Conservation (phyloP, 2,888 invertebrate genomes). For the Hartigia nigra region DNA sequence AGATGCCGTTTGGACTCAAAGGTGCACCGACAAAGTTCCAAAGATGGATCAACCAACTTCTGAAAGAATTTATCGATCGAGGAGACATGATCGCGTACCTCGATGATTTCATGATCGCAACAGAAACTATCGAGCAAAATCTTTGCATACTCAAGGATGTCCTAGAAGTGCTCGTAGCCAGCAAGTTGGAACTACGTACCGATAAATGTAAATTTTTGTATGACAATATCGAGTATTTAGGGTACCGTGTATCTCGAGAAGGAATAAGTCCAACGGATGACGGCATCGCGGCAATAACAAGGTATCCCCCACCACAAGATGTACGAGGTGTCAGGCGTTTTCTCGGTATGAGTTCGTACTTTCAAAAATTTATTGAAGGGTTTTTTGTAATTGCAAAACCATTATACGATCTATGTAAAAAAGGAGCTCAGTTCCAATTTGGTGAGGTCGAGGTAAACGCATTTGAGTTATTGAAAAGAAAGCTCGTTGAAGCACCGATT, state of each 20-base stretch:
- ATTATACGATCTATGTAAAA: conserved; percentile 36
- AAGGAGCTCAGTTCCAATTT: conserved; percentile 37
- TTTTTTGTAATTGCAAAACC: conserved; percentile 3
- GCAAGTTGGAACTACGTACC: conserved; percentile 22
- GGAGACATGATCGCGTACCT: conserved; percentile 19
- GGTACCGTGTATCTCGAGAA: conserved; percentile 26
- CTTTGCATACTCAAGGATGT: conserved; percentile 18
- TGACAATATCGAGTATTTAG: conserved; percentile 31
- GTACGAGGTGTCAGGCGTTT: conserved; percentile 36
- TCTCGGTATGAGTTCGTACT: conserved; percentile 39
- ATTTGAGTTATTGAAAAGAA: conserved; percentile 32
- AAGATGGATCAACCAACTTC: conserved; percentile 20
- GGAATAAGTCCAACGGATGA: conserved; percentile 30
- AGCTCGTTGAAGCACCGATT: conserved; percentile 37
- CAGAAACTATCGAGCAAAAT: conserved; percentile 18
- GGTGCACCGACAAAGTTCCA: conserved; percentile 16
- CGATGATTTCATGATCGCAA: conserved; percentile 23
- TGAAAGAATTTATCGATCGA: conserved; percentile 13
- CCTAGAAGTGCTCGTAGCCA: conserved; percentile 3
- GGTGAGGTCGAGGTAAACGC: conserved; percentile 29
- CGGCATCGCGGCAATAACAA: conserved; percentile 26
- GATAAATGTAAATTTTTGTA: conserved; percentile 34
- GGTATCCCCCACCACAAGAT: conserved; percentile 37
- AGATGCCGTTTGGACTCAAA: conserved; percentile 21
- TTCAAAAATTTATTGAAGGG: conserved; percentile 22